These are phyloP conservation scores for Hyperoodon ampullatus DNA, from an alignment of 2,113 vertebrate genomes.

Conservation along the genomic window DNA sequence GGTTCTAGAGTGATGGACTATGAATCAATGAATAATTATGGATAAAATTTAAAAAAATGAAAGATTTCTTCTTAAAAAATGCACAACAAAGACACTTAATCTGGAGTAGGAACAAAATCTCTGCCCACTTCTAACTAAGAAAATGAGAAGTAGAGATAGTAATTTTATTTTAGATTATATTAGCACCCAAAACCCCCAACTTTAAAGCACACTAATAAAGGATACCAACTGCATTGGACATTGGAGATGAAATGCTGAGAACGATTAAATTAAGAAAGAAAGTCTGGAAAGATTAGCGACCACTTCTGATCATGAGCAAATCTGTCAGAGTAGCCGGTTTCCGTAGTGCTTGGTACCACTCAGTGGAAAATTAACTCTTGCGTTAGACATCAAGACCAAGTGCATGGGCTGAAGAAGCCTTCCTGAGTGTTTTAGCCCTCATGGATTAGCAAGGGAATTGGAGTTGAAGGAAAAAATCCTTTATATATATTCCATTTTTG, in stretches of 20 bases:
- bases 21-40: not conserved
- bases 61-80: not conserved
- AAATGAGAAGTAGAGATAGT: not conserved
- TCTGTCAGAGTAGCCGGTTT: not conserved
- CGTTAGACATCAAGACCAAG: not conserved
- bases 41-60: not conserved
- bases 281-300: not conserved
- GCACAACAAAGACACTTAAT: not conserved
- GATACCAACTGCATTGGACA: not conserved
- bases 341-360: not conserved
- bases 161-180: not conserved
- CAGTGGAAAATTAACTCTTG: not conserved
- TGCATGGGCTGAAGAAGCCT: not conserved
- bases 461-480: not conserved
- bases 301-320: not conserved
- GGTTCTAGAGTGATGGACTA: not conserved
- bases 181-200: not conserved
- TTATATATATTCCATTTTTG: not conserved
- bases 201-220: not conserved
- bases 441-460: not conserved
- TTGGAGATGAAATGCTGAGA: too few relatives aligned
- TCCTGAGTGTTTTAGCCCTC: not conserved
- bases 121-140: not conserved
- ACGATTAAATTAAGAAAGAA: not conserved
- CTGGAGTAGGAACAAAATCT: not conserved